Evolutionary conservation across 1,140 invertebrate genomes (phyloP).

Genomic region (Leptopilina clavipes): DNA sequence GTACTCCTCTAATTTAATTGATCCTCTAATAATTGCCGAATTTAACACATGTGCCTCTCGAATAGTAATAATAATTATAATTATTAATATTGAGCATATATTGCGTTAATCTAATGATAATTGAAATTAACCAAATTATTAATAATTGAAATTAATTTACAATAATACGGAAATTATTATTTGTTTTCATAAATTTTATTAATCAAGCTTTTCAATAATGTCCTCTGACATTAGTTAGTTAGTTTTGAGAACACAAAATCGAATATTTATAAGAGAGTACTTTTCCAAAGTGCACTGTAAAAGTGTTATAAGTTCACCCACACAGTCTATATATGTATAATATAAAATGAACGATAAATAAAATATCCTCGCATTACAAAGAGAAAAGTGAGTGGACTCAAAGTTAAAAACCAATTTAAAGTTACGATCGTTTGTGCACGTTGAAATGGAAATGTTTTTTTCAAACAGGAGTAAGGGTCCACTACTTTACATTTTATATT

Average conservation of each 20-base stretch:
- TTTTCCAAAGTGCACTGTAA: background rate
- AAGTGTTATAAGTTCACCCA: background rate
- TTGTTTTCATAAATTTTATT: too few species aligned
- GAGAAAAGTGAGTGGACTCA: background rate
- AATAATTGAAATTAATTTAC: too few species aligned
- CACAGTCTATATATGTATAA: background rate
- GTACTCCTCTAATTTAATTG: slow-evolving; percentile 52
- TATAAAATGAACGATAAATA: background rate
- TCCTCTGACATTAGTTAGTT: too few species aligned
- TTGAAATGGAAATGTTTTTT: background rate
- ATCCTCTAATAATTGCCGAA: slow-evolving; percentile 35
- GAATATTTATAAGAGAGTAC: slow-evolving; percentile 6
- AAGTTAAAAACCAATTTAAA: slow-evolving; percentile 21
- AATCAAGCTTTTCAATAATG: too few species aligned
- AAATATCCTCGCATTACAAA: background rate
- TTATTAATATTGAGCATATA: too few species aligned
- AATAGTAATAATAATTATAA: slow-evolving; percentile 37
- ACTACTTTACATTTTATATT: background rate
- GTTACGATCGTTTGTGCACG: background rate
- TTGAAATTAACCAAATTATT: too few species aligned
- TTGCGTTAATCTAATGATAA: too few species aligned
- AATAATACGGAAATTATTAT: too few species aligned
- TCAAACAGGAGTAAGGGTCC: background rate
- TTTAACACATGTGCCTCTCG: slow-evolving; percentile 39
- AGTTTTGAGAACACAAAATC: background rate